Evolutionary conservation across 2,113 vertebrate species (phyloP).

Genomic region (Dicaeum eximium): DNA sequence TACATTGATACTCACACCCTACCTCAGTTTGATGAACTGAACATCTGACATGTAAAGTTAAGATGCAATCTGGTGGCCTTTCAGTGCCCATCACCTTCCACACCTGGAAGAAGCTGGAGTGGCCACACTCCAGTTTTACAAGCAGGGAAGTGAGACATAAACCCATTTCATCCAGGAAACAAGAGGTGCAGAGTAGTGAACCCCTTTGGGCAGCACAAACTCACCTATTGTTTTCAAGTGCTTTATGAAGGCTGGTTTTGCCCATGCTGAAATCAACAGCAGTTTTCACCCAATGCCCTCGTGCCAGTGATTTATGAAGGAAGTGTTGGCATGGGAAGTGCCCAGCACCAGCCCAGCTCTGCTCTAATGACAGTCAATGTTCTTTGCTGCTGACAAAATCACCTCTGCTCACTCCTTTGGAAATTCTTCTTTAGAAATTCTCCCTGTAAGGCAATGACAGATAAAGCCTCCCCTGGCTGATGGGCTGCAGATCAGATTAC

Average conservation of each 20-base stretch:
- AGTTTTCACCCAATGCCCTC: neutral
- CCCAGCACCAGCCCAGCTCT: neutral
- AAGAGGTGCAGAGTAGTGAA: neutral
- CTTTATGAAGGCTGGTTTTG: neutral
- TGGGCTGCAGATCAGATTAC: neutral
- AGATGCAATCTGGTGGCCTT: neutral
- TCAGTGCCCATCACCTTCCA: neutral
- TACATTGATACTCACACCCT: neutral
- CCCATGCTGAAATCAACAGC: neutral
- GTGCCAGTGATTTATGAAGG: neutral
- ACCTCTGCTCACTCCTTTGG: neutral
- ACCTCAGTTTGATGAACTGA: neutral
- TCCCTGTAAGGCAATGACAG: neutral
- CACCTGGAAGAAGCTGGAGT: neutral
- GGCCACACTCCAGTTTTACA: neutral
- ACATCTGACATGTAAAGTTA: neutral
- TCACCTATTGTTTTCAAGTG: neutral
- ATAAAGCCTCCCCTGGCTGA: neutral
- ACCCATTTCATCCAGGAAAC: neutral
- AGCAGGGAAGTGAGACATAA: neutral
- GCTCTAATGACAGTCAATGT: rapidly evolving
- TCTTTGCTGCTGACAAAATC: neutral
- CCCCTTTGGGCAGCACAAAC: neutral
- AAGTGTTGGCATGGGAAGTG: neutral
- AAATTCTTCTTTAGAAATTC: neutral